Evolutionary conservation across 2,797 vertebrate genomes (phyloP), one percentile per base, ranked within the genome.

Genomic region (Paratrypauchen microcephalus): DNA sequence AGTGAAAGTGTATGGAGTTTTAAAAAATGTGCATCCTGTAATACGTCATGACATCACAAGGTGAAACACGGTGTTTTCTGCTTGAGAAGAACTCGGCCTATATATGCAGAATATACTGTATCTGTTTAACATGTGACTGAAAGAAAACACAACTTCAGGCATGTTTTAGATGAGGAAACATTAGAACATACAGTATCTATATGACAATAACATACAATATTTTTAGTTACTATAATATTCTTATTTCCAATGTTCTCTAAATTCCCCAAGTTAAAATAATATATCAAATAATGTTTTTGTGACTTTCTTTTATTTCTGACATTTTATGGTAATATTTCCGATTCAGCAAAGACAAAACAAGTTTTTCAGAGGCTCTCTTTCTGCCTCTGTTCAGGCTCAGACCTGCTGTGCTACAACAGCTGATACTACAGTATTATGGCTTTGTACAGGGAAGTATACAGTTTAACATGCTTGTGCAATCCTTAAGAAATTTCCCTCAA

Each of bases 391-490:
- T 88, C 82, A 84, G 73, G 81, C 85, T 80, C 75, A 79, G 83
- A 87, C 90, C 89, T 88, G 83, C 75, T 86, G 73, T 73, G 69
- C 72, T 68, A 74, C 30, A 60, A 28, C 36, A 68, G 32, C 19
- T 70, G 79, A 80, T 71, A 21, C 58, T 73, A 59, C 54, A 68
- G 11, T 62, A 11, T 59, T 64, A 58, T 39, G 62, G 56, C 24
- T 75, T 65, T 8, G 50, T 24, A 83, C 76, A 74, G 65, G 67
- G 21, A 21, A 48, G 55, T n/a, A 72, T 86, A 86, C 86, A 86
- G 79, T 83, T 83, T 82, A 78, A 71, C 62, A 66, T 65, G 57
- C 81, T 77, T 83, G 74, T 74, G 41, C 58, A 63, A 55, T 48
- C 41, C 50, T 66, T 57, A 48, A 18, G 56, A 57, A 57, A 28